These are phyloP conservation scores for Parthenolecanium corni DNA, from an alignment of 2,888 invertebrate genomes.

Conservation along the genomic window DNA sequence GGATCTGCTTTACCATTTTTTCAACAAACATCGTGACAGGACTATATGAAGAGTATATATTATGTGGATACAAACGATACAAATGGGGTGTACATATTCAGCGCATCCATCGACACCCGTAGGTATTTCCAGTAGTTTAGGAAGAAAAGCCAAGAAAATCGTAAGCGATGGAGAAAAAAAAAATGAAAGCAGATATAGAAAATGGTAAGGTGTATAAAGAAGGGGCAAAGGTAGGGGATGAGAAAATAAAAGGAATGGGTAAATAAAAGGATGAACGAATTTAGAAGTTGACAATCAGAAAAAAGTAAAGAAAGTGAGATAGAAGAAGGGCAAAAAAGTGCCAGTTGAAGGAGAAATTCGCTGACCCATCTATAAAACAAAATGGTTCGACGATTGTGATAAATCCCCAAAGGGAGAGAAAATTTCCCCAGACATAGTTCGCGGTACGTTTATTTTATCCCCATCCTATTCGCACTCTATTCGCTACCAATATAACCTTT, in stretches of 20 bases:
- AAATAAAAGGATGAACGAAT: constrained; percentile 24
- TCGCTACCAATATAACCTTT: constrained; percentile 28
- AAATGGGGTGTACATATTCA: too few species aligned
- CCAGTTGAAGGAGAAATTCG: constrained; percentile 17
- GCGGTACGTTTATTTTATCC: constrained; percentile 24
- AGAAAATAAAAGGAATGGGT: constrained; percentile 2
- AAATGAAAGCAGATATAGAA: background rate
- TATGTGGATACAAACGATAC: too few species aligned
- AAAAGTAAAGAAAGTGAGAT: too few species aligned
- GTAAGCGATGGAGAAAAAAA: background rate
- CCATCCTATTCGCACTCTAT: constrained; percentile 28
- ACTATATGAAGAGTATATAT: too few species aligned
- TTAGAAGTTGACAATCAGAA: constrained; percentile 27
- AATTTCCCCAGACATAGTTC: constrained; percentile 23
- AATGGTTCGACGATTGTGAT: constrained; percentile 28
- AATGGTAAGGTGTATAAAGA: background rate
- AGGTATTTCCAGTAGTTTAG: background rate
- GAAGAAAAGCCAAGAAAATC: background rate
- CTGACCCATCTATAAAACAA: constrained; percentile 28
- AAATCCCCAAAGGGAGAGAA: constrained; percentile 27
- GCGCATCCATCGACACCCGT: background rate
- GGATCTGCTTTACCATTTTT: too few species aligned
- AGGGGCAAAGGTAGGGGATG: background rate
- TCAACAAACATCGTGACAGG: too few species aligned
- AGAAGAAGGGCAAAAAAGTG: too few species aligned